Evolutionary conservation across 2,888 invertebrate genomes (phyloP), one percentile per base, ranked within the genome.

Genomic region (Blastobasis lacticolella): DNA sequence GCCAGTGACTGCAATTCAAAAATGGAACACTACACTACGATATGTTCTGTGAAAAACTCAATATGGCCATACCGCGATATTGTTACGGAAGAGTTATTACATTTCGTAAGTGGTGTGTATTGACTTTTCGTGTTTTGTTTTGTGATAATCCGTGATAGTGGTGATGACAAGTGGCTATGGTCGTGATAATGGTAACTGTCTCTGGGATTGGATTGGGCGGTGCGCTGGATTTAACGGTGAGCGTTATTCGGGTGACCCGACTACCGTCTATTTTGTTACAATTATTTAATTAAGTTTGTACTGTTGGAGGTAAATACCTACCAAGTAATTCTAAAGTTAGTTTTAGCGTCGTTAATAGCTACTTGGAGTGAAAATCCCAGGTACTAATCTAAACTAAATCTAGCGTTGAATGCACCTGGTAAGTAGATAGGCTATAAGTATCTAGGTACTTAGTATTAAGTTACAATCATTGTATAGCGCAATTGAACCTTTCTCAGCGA

Each of bases 161-260:
- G 75, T 75, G 71, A 82, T 85, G 85, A 74, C 76, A 73, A 81
- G 79, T 77, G 78, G 72, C 69, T 78, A 76, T 80, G 76, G 75
- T 71, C 78, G 82, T 81, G 81, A 81, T 77, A 83, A 81, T 81
- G 82, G 68, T 76, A 79, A 75, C 75, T 76, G 75, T 73, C 63
- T 75, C 62, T 80, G 77, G 78, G 70, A 81, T 79, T 84, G 85
- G 82, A 85, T 86, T 83, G 75, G 73, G 69, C 75, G 71, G 65
- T 82, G 81, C 74, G 61, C 68, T 60, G 72, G 78, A 66, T 62
- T 78, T 63, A 68, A 73, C 76, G 85, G 86, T 86, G 62, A 77
- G 79, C 44, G 43, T 23, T 2, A 23, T 23, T 23, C 23, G 23
- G 23, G 23, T 23, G 23, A 23, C 23, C 23, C 23, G 23, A 23